Base-by-base conservation (phyloP, 35 echinoderm and acorn worm genomes). In the Heliocidaris erythrogramma region DNA sequence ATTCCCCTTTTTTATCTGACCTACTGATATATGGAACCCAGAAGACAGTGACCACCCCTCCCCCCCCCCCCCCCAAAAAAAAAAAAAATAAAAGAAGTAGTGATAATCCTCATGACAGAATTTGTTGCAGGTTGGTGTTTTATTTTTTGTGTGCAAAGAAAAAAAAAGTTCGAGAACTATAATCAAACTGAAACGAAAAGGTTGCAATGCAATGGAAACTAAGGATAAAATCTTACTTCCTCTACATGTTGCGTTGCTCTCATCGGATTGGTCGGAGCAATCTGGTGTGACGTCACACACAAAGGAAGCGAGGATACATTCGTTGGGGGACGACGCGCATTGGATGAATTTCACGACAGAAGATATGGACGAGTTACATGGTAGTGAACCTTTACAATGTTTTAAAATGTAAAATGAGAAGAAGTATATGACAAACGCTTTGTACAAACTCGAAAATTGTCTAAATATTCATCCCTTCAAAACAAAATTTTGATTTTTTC, bases 211-310 rank as follows among this genome's bases (percentile, higher is more conserved):
- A 78, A 78, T 27, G 27, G 65, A 78, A 78, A 21, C 18, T 7
- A 78, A 78, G 7, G 65, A 78, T 78, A 24, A 78, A 78, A 49
- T 52, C 91, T 92, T 59, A 92, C 91, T 59, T 30, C 48, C 50
- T 30, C 49, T 2, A 59, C 91, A 92, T 13, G 91, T 92, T 18
- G 91, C 91, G 48, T 92, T 92, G 50, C 91, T 92, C n/a, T 92
- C 91, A 92, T 92, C 91, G 8, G 91, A 92, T 59, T 27, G n/a
- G 49, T 92, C 91, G 48, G 91, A 27, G 48, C 91, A 92, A 49
- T 92, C 91, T 48, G 47, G 47, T 32, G 50, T 92, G 91, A 30
- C 48, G 91, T 92, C 91, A 59, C 91, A 92, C 13, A 92, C 91
- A 48, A 92, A 92, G 13, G 50, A 30, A 30, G 16, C 91, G n/a